Base-by-base conservation (phyloP, 2,888 invertebrate species). In the Rhogogaster chlorosoma region DNA sequence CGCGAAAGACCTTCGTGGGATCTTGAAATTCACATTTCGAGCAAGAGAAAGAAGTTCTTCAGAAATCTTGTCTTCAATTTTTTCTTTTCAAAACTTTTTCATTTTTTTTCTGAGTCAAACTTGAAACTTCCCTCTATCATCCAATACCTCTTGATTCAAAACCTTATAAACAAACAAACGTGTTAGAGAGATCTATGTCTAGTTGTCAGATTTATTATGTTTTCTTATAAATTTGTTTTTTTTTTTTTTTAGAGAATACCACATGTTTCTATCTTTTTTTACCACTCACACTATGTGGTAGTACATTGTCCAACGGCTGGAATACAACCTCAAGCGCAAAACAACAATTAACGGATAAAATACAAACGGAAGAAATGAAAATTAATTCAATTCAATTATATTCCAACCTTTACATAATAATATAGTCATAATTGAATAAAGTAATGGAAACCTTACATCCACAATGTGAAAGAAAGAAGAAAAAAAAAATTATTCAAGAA, bases 141-240 rank as follows among this genome's bases (percentile, higher is more conserved):
- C 96, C 96, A 96, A 96, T 95, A 96, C 96, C 96, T 96, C 96
- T 96, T 96, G 96, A 96, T 96, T 96, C 96, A 96, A 96, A 96
- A 96, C 96, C 96, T 96, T 96, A 96, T 95, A 96, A 96, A 96
- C 96, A 96, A 96, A 96, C 96, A 96, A 96, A 96, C 90, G 92
- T 91, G 92, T 93, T 93, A 93, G 93, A 93, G 91, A 93, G 91
- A 91, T 91, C 45, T 92, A 91, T 89, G 88, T 89, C 89, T 87
- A 85, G 53, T 32, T 87, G 10, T 88, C 88, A 89, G 85, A 85
- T 88, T 90, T 89, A 88, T 88, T 88, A 86, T 87, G 86, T 88
- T 86, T 87, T 88, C 87, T 87, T 86, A 88, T 88, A 86, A 86
- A 45, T 87, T 73, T 84, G 75, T 85, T 86, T 85, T 88, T 83